Conservation (phyloP, 2,888 invertebrate genomes). For the Drymonia ruficornis region DNA sequence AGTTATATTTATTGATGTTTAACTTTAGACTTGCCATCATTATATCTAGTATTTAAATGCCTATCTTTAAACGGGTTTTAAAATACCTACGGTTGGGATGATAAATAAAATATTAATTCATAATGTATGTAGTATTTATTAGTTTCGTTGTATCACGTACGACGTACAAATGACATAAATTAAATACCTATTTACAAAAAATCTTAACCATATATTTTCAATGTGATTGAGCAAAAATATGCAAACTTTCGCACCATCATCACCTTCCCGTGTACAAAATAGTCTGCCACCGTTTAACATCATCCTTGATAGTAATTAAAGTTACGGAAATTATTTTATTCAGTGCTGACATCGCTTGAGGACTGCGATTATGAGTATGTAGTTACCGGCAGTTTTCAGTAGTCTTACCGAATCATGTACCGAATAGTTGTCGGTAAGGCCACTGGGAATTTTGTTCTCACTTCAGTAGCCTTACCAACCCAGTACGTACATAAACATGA, state of each 20-base stretch:
- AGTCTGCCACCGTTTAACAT: conserved; percentile 65
- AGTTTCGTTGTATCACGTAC: conserved; percentile 44
- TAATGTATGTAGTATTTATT: conserved; percentile 33
- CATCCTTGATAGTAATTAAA: conserved; percentile 42
- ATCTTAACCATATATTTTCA: conserved; percentile 39
- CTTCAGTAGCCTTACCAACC: too few relatives aligned
- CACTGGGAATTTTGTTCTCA: too few relatives aligned
- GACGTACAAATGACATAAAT: conserved; percentile 48
- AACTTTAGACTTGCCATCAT: too few relatives aligned
- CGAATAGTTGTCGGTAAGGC: too few relatives aligned
- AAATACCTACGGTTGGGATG: neutral
- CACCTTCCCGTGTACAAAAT: conserved; percentile 43
- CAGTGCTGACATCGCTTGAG: conserved; percentile 60
- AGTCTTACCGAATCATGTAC: conserved; percentile 13
- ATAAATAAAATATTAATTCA: conserved; percentile 12
- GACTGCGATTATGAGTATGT: conserved; percentile 28
- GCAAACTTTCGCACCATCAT: conserved; percentile 35
- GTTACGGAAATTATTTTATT: conserved; percentile 60
- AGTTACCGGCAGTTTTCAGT: conserved; percentile 22
- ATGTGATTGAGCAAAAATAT: conserved; percentile 57
- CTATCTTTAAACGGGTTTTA: neutral
- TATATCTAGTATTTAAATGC: neutral
- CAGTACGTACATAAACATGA: neutral
- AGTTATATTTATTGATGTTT: too few relatives aligned
- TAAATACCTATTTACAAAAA: conserved; percentile 66